Evolutionary conservation across 2,113 vertebrate genomes (phyloP).

Genomic region (Hypanus sabinus): DNA sequence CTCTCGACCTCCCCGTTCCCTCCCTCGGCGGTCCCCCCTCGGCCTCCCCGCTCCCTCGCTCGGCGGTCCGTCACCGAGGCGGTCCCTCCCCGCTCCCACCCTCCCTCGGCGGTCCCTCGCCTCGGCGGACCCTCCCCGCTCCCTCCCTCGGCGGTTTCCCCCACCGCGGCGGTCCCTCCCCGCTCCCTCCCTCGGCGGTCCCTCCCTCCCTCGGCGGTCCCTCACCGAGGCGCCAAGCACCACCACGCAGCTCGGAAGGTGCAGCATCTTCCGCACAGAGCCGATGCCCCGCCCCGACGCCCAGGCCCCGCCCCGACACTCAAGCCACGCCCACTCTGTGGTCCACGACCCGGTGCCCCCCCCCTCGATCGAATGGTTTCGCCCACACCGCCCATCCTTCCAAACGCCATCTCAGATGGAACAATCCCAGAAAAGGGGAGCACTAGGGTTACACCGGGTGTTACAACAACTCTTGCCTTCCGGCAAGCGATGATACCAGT

Average conservation of each 20-base stretch:
- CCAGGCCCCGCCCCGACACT: neutral
- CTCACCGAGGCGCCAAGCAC: neutral
- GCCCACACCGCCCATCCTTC: neutral
- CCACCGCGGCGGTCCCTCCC: neutral
- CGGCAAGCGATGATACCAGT: no score
- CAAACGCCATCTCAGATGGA: no score
- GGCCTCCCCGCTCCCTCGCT: fast-evolving
- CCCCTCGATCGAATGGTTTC: neutral
- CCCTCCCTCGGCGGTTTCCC: neutral
- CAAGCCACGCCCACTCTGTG: no score
- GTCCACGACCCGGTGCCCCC: no score
- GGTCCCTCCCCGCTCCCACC: no score
- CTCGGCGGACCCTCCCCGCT: neutral
- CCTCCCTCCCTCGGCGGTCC: neutral
- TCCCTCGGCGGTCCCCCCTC: no score
- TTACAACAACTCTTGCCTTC: no score
- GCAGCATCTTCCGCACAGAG: neutral
- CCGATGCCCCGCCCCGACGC: neutral
- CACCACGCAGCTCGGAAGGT: neutral
- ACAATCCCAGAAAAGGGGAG: no score
- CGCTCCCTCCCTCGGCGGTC: neutral
- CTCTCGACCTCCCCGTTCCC: neutral
- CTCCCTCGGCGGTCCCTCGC: no score
- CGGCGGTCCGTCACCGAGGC: no score
- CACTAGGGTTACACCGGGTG: no score